A percentile compares a stretch with the other conserved stretches of the same genome.
phyloP scores from a whole-genome alignment of 1,140 invertebrate genomes.

The Adoxophyes honmai region DNA sequence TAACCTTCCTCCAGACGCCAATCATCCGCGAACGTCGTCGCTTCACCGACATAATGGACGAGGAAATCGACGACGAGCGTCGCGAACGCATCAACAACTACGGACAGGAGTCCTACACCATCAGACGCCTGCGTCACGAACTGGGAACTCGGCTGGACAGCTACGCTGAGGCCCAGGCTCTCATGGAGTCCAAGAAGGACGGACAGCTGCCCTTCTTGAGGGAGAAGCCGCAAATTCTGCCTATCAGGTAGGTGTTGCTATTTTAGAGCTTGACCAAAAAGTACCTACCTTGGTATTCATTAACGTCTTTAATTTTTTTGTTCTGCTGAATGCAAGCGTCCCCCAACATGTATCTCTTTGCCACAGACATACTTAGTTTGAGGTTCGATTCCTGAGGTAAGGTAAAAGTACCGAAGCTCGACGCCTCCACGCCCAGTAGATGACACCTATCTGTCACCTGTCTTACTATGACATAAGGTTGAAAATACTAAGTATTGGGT shows the following conservation, averaged over 20 bases:
- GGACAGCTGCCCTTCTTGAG: slow-evolving; percentile 89
- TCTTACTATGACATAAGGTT: too few species aligned
- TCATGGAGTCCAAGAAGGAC: slow-evolving; percentile 88
- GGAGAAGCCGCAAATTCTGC: slow-evolving; percentile 87
- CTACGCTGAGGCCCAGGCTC: slow-evolving; percentile 90
- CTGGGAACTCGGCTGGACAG: slow-evolving; percentile 87
- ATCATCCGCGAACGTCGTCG: slow-evolving; percentile 92
- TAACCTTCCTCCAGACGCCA: slow-evolving; percentile 80
- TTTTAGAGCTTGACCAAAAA: too few species aligned
- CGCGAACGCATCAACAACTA: slow-evolving; percentile 88
- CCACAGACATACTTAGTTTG: too few species aligned
- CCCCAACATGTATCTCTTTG: too few species aligned
- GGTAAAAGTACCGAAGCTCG: too few species aligned
- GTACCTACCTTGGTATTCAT: too few species aligned
- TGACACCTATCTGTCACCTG: too few species aligned
- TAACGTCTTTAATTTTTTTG: too few species aligned
- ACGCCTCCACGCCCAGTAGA: too few species aligned
- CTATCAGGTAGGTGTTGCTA: slow-evolving; percentile 78
- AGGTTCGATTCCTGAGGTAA: too few species aligned
- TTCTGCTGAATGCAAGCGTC: too few species aligned
- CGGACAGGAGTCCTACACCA: slow-evolving; percentile 83
- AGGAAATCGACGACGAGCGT: slow-evolving; percentile 95
- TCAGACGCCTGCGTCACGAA: slow-evolving; percentile 88
- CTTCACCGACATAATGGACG: slow-evolving; percentile 97
- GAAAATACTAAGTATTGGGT: too few species aligned